Percentiles rank a stretch among this genome's conserved stretches.
Conservation (phyloP, 2,888 invertebrate genomes). For the Keiferia lycopersicella region DNA sequence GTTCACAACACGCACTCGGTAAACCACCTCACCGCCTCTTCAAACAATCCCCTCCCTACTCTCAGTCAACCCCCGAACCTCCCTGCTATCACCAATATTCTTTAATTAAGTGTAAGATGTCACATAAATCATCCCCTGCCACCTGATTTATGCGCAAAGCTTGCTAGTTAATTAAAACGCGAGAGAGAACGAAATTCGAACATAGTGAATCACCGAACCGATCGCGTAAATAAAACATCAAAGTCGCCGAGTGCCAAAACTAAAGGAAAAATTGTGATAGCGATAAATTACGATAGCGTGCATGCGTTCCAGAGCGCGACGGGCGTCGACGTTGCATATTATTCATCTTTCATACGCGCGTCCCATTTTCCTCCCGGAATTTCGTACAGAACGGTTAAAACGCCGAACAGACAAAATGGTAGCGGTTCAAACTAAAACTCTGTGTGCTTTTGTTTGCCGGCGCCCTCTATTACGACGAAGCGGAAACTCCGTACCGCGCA, state of each 20-base stretch:
- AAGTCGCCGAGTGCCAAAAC: constrained; percentile 32
- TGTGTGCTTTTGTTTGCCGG: constrained; percentile 70
- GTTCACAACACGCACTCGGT: background rate
- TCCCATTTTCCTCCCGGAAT: constrained; percentile 58
- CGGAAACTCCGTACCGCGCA: constrained; percentile 61
- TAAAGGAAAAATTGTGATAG: constrained; percentile 43
- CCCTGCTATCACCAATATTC: constrained; percentile 21
- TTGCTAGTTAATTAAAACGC: constrained; percentile 4
- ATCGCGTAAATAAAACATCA: constrained; percentile 35
- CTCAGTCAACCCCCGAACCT: background rate
- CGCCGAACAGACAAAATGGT: constrained; percentile 64
- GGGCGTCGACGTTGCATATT: constrained; percentile 60
- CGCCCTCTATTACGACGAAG: constrained; percentile 65
- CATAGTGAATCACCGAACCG: constrained; percentile 33
- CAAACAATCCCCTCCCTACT: background rate
- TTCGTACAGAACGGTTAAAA: constrained; percentile 62
- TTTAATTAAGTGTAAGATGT: constrained; percentile 31
- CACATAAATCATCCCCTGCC: constrained; percentile 31
- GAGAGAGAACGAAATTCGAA: constrained; percentile 37
- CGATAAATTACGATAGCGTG: constrained; percentile 52
- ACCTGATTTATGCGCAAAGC: constrained; percentile 41
- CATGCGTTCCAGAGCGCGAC: constrained; percentile 49
- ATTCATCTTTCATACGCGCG: constrained; percentile 67
- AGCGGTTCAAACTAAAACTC: constrained; percentile 56
- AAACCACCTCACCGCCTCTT: background rate